These are phyloP conservation scores for Pedetes capensis DNA, from an alignment of 2,113 vertebrate genomes.

Conservation along the genomic window DNA sequence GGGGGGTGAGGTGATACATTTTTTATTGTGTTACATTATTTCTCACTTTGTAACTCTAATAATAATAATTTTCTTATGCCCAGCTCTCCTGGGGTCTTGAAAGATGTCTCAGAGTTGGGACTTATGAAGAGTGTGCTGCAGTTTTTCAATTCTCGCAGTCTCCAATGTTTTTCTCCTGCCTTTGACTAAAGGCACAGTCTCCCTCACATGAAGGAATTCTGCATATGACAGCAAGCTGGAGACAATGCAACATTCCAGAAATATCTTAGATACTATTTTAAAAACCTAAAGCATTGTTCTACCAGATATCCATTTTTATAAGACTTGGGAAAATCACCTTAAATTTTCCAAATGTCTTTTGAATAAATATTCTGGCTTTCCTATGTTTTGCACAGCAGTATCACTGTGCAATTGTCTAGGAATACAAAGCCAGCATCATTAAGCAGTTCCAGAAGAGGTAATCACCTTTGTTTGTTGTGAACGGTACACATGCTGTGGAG, in stretches of 20 bases:
- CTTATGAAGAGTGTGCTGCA: not conserved
- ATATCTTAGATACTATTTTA: not conserved
- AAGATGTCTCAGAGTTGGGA: not conserved
- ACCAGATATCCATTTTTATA: not conserved
- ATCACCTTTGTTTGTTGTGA: not conserved
- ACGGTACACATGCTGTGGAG: not conserved
- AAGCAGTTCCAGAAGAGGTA: too few relatives aligned
- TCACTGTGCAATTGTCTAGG: not conserved
- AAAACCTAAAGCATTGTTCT: not conserved
- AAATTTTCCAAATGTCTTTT: not conserved
- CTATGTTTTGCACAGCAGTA: not conserved
- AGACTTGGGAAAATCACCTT: not conserved
- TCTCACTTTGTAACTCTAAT: not conserved
- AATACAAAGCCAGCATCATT: not conserved
- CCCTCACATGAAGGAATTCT: not conserved
- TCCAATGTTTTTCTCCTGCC: not conserved
- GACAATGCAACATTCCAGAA: not conserved
- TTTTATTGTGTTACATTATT: not conserved
- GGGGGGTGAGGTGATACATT: rapidly evolving
- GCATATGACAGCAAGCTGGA: not conserved
- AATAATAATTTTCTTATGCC: not conserved
- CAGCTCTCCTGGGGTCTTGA: not conserved
- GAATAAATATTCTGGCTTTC: not conserved
- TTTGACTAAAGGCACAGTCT: not conserved
- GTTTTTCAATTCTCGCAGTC: not conserved